Conservation (phyloP, 2,888 invertebrate species). For the Boloria euphrosyne region DNA sequence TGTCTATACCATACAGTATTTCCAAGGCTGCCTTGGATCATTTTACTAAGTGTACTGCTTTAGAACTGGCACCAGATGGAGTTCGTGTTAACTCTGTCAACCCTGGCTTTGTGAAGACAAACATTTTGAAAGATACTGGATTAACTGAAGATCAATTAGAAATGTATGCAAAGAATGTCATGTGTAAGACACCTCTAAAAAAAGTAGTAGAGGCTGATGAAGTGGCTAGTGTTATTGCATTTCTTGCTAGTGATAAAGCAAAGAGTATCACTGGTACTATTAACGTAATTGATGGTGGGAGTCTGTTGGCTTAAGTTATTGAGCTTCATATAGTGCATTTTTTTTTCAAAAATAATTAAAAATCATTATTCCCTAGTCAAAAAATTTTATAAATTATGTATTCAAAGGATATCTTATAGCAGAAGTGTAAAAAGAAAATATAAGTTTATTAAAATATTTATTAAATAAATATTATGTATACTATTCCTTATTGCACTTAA, state of each 20-base stretch:
- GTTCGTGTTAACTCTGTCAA: slow-evolving; percentile 95
- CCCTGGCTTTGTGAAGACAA: slow-evolving; percentile 96
- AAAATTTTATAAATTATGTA: too few relatives aligned
- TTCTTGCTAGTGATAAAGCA: slow-evolving; percentile 92
- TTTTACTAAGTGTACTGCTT: slow-evolving; percentile 93
- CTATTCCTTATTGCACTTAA: too few relatives aligned
- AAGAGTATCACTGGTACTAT: slow-evolving; percentile 93
- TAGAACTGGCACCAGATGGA: slow-evolving; percentile 90
- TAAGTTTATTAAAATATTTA: too few relatives aligned
- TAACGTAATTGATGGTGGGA: slow-evolving; percentile 67
- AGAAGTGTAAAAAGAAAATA: too few relatives aligned
- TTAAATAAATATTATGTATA: too few relatives aligned
- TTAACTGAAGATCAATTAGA: slow-evolving; percentile 87
- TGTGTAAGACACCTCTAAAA: slow-evolving; percentile 92
- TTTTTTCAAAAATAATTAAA: not conserved
- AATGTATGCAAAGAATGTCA: slow-evolving; percentile 83
- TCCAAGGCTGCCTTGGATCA: slow-evolving; percentile 97
- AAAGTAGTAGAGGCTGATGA: slow-evolving; percentile 91
- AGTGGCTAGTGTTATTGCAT: slow-evolving; percentile 93
- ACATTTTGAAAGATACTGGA: slow-evolving; percentile 87
- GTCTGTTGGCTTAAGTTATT: slow-evolving; percentile 49
- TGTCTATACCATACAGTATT: slow-evolving; percentile 92
- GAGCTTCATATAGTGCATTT: slow-evolving; percentile 1
- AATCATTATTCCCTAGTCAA: too few relatives aligned
- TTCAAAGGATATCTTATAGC: too few relatives aligned